Base-by-base conservation (phyloP, 64 coral and sea anemone species). In the Montipora cactus region DNA sequence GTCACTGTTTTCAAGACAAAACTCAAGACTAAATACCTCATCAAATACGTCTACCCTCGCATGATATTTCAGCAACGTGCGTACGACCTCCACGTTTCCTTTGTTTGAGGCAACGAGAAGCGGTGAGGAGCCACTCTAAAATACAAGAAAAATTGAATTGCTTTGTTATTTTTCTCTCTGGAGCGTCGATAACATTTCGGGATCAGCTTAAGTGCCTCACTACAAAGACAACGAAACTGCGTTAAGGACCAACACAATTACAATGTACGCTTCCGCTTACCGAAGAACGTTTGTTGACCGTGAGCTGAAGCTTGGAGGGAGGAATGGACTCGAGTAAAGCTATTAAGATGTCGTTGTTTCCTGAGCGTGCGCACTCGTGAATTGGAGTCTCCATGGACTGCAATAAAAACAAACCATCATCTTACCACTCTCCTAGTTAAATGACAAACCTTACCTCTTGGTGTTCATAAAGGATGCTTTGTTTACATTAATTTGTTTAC, bases 31-130 rank as follows among this genome's bases (percentile, higher is more conserved):
- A 37, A 37, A 37, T 81, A 98, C 96, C 88, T 95, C 90, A 92
- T 98, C 96, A 64, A 98, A 98, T 6, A 98, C 96, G 67, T 98
- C 96, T 13, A 94, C 96, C 44, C 96, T 93, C 5, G 96, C 96
- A 44, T 98, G 93, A 44, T 89, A 98, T 37, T 85, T 94, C 49
- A 98, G 53, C 74, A 98, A 49, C n/a, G 96, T 95, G 83, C 81
- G 90, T 9, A 98, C 96, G n/a, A 95, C 89, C 70, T 98, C 93
- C 18, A 95, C 59, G 59, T 98, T 93, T 51, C 96, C 96, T 84
- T 84, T 98, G 16, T 98, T 78, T 23, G 91, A 94, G 1, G 96
- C 96, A 16, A 98, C 90, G 14, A 94, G 89, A 25, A 98, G 88
- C 1, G 96, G 96, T 2, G 96, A 93, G 59, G 85, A 87, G 53